A percentile compares a stretch with the other conserved stretches of the same genome.
These are phyloP conservation scores for Eutrigla gurnardus DNA, from an alignment of 2,797 vertebrate genomes.

Conservation along the genomic window DNA sequence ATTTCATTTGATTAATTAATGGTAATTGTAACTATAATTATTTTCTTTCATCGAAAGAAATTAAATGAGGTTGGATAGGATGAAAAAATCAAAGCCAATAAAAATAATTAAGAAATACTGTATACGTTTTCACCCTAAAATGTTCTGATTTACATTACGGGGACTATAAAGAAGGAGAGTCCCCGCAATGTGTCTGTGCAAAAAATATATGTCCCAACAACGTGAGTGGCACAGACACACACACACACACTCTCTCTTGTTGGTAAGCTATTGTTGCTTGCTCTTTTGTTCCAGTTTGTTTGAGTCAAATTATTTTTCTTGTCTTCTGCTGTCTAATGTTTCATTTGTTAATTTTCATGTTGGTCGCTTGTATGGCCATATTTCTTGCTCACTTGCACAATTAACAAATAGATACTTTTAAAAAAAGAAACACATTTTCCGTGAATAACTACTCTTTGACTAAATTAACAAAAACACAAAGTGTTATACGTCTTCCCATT, in stretches of 20 bases:
- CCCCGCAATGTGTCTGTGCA: not conserved
- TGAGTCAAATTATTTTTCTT: not conserved
- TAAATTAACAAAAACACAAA: not conserved
- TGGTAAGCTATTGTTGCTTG: not conserved
- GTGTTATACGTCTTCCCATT: not conserved
- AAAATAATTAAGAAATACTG: too few species aligned
- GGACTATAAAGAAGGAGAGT: not conserved
- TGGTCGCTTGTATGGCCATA: not conserved
- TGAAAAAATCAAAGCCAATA: too few species aligned
- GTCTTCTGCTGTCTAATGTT: not conserved
- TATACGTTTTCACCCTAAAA: not conserved
- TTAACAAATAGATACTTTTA: not conserved
- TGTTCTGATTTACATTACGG: not conserved
- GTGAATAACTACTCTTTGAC: not conserved
- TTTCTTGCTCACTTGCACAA: too few species aligned
- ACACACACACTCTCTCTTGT: not conserved
- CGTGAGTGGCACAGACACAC: not conserved
- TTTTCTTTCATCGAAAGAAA: not conserved
- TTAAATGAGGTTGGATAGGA: too few species aligned
- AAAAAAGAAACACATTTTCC: not conserved
- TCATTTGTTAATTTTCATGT: not conserved
- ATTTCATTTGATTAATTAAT: not conserved
- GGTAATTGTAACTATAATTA: not conserved
- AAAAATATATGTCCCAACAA: not conserved
- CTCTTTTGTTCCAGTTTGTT: not conserved